Evolutionary conservation across 2,113 vertebrate species (phyloP).

Genomic region (Mus musculus): GRCm39 chr2:79243501-79244000

Average conservation of each 20-base stretch:
- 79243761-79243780: constrained; percentile 20
- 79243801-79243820: background rate
- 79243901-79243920: constrained; percentile 42
- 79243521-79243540: background rate
- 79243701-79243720: background rate
- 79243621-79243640: background rate
- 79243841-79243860: background rate
- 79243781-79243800: background rate
- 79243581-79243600: background rate
- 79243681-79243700: background rate
- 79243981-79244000: background rate
- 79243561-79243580: constrained; percentile 12
- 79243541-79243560: constrained; percentile 7
- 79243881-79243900: constrained; percentile 45
- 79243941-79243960: background rate
- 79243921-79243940: constrained; percentile 38
- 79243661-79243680: background rate
- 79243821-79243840: background rate
- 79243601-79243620: background rate
- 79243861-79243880: constrained; percentile 12
- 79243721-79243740: background rate
- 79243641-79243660: background rate
- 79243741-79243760: background rate
- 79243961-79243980: background rate
- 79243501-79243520: background rate